phyloP scores from a whole-genome alignment of 1,140 invertebrate genomes.

The Varroa destructor region DNA sequence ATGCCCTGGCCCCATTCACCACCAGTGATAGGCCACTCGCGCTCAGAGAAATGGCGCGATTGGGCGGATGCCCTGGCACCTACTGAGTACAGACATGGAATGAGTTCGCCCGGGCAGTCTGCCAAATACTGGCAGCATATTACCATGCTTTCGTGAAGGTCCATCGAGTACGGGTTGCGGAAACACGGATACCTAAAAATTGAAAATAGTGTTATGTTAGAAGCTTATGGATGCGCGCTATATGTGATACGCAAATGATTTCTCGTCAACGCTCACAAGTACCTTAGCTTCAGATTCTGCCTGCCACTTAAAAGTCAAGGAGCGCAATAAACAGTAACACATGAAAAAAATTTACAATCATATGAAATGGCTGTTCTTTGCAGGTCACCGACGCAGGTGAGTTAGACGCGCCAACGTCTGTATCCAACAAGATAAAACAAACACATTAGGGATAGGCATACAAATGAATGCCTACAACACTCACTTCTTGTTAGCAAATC shows the following conservation, averaged over 20 bases:
- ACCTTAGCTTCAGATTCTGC: too few species aligned
- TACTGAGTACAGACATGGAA: slow-evolving; percentile 79
- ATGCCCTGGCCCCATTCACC: slow-evolving; percentile 83
- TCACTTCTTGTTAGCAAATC: too few species aligned
- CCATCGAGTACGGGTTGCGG: slow-evolving; percentile 94
- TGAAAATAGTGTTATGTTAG: not conserved
- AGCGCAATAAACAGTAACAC: not conserved
- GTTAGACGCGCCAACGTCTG: not conserved
- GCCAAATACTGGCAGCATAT: slow-evolving; percentile 90
- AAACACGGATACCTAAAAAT: slow-evolving; percentile 72
- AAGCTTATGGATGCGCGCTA: too few species aligned
- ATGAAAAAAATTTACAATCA: not conserved
- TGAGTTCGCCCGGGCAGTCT: slow-evolving; percentile 91
- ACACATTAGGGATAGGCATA: too few species aligned
- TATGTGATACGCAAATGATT: too few species aligned
- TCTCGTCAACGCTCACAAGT: too few species aligned
- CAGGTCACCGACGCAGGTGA: not conserved
- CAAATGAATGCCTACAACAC: too few species aligned
- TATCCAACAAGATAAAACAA: too few species aligned
- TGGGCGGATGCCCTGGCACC: slow-evolving; percentile 51
- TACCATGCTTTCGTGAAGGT: slow-evolving; percentile 92
- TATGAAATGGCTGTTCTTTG: not conserved
- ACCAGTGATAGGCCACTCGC: slow-evolving; percentile 85
- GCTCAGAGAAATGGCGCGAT: slow-evolving; percentile 51
- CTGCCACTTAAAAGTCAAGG: not conserved